These are phyloP conservation scores for Cryptomyrus ogoouensis DNA, from an alignment of 2,113 vertebrate genomes.

Conservation along the genomic window DNA sequence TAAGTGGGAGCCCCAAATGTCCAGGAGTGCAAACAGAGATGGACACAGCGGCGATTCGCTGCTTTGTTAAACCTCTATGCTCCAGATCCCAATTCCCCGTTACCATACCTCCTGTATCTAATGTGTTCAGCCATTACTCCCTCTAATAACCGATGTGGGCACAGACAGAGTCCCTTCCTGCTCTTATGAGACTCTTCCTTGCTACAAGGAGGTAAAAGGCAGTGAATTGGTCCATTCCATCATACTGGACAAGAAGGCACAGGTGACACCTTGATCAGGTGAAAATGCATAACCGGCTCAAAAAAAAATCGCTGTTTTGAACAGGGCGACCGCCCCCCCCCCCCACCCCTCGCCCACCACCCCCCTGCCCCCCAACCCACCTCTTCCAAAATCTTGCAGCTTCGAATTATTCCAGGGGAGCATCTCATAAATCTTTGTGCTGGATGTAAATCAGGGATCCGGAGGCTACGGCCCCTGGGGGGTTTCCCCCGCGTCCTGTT, in stretches of 20 bases:
- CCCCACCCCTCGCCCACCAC: background rate
- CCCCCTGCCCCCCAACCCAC: no score
- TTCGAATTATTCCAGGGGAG: constrained; percentile 83
- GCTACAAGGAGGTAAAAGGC: constrained; percentile 83
- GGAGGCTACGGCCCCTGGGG: constrained; percentile 61
- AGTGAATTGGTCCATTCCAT: constrained; percentile 88
- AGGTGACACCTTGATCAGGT: constrained; percentile 93
- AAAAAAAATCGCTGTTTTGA: constrained; percentile 95
- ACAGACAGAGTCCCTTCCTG: constrained; percentile 42
- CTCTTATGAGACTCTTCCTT: constrained; percentile 59
- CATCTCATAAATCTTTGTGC: constrained; percentile 91
- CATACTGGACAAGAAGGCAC: constrained; percentile 72
- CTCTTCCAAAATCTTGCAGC: constrained; percentile 71
- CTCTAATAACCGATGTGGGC: constrained; percentile 57
- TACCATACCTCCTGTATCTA: constrained; percentile 25
- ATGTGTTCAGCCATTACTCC: constrained; percentile 53
- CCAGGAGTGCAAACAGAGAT: background rate
- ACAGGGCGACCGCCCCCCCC: constrained; percentile 66
- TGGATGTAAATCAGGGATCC: constrained; percentile 68
- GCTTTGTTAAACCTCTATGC: background rate
- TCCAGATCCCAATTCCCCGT: background rate
- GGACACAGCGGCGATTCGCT: background rate
- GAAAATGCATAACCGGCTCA: constrained; percentile 90
- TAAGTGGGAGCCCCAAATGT: background rate
- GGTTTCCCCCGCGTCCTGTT: constrained; percentile 45